Evolutionary conservation across 2,888 invertebrate genomes (phyloP), one percentile per base, ranked within the genome.

Genomic region (Exephanes ischioxanthus): DNA sequence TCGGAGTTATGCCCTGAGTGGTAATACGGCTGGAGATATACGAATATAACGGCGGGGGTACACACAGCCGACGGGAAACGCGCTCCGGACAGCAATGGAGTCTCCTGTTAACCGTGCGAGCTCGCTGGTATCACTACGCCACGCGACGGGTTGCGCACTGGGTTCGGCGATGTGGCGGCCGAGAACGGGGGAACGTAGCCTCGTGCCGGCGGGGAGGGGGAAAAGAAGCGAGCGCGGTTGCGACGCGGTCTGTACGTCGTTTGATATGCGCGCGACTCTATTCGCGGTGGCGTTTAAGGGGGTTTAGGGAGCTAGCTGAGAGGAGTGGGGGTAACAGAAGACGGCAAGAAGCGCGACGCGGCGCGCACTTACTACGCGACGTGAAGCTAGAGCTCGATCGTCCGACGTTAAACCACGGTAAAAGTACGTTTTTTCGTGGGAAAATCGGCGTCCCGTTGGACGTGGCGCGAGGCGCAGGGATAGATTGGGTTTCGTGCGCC

Each of bases 401-500:
- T 70, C 72, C 78, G 80, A 80, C 83, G 83, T 80, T 75, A 67
- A 82, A 66, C 72, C 70, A 79, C 73, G 75, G 68, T 45, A 53
- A 76, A 84, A 81, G 63, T 80, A 55, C 73, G 41, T 72, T 72
- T 71, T 66, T 72, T 72, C 72, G 58, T 68, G 77, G 85, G 80
- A 83, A 85, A 83, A 80, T 85, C 83, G 85, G 83, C 76, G 80
- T 83, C 58, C 77, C 79, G 79, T 79, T 82, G 82, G 71, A 79
- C 75, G 83, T 76, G 76, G 83, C 76, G 85, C 78, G 84, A 81
- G 81, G 79, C 85, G 70, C 71, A 71, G 86, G 86, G 86, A 86
- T 86, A 82, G 85, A 86, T 88, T 88, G 87, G 95, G 94, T 95
- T 95, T 94, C 95, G 94, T 94, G 94, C 89, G 95, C 95, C 95